Conservation (phyloP, 2,797 vertebrate genomes). For the Lepus townsendii region DNA sequence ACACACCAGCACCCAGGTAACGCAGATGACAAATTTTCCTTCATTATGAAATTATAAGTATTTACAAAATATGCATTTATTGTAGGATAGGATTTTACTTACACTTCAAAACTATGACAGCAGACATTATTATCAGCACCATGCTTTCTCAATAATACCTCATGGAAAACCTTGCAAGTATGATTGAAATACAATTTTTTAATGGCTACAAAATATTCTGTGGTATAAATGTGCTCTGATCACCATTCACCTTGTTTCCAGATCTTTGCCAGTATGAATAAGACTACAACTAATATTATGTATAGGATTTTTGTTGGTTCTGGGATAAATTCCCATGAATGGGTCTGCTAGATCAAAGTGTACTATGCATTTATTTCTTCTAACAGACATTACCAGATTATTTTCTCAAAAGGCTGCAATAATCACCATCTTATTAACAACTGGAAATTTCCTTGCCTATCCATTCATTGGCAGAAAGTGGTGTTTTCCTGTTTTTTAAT, state of each 20-base stretch:
- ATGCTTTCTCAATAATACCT: not conserved
- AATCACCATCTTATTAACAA: slow-evolving; percentile 13
- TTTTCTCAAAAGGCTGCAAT: not conserved
- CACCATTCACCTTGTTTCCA: not conserved
- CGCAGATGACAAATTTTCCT: not conserved
- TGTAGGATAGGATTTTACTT: not conserved
- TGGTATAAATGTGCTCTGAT: not conserved
- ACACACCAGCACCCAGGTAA: not conserved
- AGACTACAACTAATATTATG: not conserved
- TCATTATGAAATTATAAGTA: slow-evolving; percentile 47
- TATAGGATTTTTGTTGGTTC: not conserved
- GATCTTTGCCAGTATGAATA: slow-evolving; percentile 38
- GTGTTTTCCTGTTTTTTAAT: slow-evolving; percentile 18
- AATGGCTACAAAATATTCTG: not conserved
- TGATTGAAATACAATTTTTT: not conserved
- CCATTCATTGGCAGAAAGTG: slow-evolving; percentile 2
- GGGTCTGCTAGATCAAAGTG: slow-evolving; percentile 6
- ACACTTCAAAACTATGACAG: not conserved
- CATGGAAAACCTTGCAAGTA: not conserved
- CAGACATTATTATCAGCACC: not conserved
- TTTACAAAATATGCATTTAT: not conserved
- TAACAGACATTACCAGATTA: not conserved
- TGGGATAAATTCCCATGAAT: not conserved
- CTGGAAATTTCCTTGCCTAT: slow-evolving; percentile 14
- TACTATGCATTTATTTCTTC: not conserved